Base-by-base conservation (phyloP, 53 echinoderm and acorn worm genomes). In the Holothuria leucospilota region DNA sequence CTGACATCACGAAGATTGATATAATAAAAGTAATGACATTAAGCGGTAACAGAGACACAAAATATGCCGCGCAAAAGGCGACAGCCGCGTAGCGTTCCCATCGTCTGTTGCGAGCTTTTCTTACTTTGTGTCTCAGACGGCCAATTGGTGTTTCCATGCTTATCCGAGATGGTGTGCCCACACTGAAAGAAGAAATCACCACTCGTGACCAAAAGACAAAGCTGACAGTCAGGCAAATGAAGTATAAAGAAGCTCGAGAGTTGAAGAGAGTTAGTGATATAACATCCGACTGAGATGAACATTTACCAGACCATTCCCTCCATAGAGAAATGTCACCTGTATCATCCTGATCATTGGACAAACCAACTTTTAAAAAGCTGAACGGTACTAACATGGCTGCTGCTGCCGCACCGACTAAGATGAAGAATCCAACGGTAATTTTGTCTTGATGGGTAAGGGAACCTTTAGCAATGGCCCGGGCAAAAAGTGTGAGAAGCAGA, bases 91-190 rank as follows among this genome's bases (percentile, higher is more conserved):
- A 72, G 23, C 46, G 39, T 39, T 72, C 72, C 13, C 40, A 41
- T 15, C 46, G 29, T 40, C 46, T 39, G n/a, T 72, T 39, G 15
- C 72, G 72, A 39, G 23, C 40, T 72, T 72, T 72, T 23, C 72
- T 34, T 14, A 72, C 72, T 39, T 41, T 30, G 46, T 72, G 72
- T 23, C 72, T 30, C 21, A 72, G 34, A 39, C 72, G 72, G 23
- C 72, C 72, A 46, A 72, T 72, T 14, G 72, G 72, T 23, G 72
- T 72, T 39, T 72, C 72, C n/a, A 23, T 72, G 39, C 49, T 72
- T 4, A 39, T 14, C 42, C 46, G 39, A 0, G 72, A 46, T 46
- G 34, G 40, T 11, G 40, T 30, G 39, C 18, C 34, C 23, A 23
- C 39, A 41, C 4, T 72, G 11, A 39, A 46, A 1, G 39, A 41